Evolutionary conservation across 2,888 invertebrate genomes (phyloP).

Genomic region (Fragum whitleyi): DNA sequence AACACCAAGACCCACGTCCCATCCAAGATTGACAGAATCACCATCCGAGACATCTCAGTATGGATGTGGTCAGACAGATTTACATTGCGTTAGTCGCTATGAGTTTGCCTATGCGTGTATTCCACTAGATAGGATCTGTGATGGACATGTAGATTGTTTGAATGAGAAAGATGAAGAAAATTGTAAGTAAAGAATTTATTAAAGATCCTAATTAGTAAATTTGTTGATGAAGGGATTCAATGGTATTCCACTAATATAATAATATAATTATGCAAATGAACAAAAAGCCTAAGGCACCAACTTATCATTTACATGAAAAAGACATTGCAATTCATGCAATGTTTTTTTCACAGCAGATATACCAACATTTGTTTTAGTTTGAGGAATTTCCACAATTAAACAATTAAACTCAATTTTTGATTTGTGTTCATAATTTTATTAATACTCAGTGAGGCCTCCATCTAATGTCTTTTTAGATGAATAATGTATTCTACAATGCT

Average conservation of each 20-base stretch:
- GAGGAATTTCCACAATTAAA: too few relatives aligned
- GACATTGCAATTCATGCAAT: background rate
- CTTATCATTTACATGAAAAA: background rate
- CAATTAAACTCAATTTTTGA: too few relatives aligned
- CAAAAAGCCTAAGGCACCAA: too few relatives aligned
- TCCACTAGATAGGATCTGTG: slow-evolving; percentile 30
- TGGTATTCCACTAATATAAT: background rate
- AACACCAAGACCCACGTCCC: background rate
- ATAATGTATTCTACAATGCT: too few relatives aligned
- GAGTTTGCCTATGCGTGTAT: slow-evolving; percentile 25
- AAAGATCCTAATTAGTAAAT: too few relatives aligned
- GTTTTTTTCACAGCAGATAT: too few relatives aligned
- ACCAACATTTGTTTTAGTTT: too few relatives aligned
- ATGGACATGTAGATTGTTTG: slow-evolving; percentile 39
- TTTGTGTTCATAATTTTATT: too few relatives aligned
- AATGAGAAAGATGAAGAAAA: slow-evolving; percentile 42
- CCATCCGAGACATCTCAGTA: background rate
- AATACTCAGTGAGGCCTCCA: too few relatives aligned
- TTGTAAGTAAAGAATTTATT: background rate
- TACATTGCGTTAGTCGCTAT: slow-evolving; percentile 32
- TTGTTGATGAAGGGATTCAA: background rate
- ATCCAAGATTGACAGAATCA: too few relatives aligned
- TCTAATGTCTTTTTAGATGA: too few relatives aligned
- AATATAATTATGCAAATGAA: background rate
- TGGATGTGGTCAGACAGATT: background rate